Evolutionary conservation across 2,888 invertebrate genomes (phyloP).

Genomic region (Melieria picta): DNA sequence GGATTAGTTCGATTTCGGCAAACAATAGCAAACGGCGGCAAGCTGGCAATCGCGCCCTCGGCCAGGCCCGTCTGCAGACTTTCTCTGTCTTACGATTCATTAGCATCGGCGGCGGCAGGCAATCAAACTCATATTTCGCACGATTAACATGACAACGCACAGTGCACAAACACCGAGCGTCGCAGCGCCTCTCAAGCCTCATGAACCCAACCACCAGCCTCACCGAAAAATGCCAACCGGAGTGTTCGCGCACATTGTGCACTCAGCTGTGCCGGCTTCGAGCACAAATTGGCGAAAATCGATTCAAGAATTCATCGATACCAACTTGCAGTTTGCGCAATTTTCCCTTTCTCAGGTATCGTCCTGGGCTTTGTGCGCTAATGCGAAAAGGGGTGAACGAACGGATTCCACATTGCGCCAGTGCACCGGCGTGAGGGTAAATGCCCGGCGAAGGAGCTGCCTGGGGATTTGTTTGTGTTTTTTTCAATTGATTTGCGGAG

Average conservation of each 20-base stretch:
- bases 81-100: slow-evolving; percentile 54
- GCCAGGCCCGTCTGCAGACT: background rate
- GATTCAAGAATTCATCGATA: no score
- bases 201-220: slow-evolving; percentile 20
- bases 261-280: background rate
- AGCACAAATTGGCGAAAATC: no score
- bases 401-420: background rate
- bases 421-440: slow-evolving; percentile 7
- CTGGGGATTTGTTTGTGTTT: slow-evolving; percentile 60
- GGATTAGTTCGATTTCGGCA: background rate
- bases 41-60: background rate
- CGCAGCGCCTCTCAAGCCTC: background rate
- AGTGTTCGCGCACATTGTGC: slow-evolving; percentile 10
- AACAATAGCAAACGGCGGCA: background rate
- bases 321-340: no score
- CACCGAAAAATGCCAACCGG: slow-evolving; percentile 23
- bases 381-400: no score
- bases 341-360: no score
- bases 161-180: background rate
- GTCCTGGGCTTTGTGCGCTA: no score
- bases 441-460: slow-evolving; percentile 38
- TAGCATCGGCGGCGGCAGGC: slow-evolving; percentile 47
- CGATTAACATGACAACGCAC: slow-evolving; percentile 53
- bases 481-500: slow-evolving; percentile 61
- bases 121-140: slow-evolving; percentile 54